phyloP scores from a whole-genome alignment of 2,888 invertebrate genomes.

The Petrolisthes manimaculis region DNA sequence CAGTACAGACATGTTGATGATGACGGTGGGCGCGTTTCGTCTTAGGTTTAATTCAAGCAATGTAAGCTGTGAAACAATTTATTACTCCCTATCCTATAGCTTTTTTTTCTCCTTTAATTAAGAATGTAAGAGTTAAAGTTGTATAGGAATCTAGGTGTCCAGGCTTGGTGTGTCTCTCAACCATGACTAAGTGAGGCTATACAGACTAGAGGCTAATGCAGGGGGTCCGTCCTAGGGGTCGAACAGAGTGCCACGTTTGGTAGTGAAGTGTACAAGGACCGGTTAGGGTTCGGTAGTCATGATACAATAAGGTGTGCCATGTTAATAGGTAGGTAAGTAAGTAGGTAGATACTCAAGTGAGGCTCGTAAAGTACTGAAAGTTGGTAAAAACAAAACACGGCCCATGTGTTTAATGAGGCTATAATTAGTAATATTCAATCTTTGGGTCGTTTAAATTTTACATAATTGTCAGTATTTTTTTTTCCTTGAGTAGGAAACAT shows the following conservation, averaged over 20 bases:
- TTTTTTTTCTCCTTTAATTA: too few species aligned
- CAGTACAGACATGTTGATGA: not conserved
- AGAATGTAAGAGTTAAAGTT: too few species aligned
- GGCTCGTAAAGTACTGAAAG: not conserved
- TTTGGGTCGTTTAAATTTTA: too few species aligned
- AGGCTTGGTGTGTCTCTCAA: constrained; percentile 12
- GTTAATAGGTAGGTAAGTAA: not conserved
- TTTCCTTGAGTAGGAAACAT: too few species aligned
- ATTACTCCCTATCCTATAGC: not conserved
- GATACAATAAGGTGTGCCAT: not conserved
- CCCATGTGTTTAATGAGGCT: too few species aligned
- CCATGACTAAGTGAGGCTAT: constrained; percentile 1
- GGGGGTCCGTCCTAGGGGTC: not conserved
- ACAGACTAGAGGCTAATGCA: not conserved
- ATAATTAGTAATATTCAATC: too few species aligned
- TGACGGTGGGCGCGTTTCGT: not conserved
- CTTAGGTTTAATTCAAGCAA: constrained; percentile 3
- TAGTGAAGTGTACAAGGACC: not conserved
- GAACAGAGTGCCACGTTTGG: not conserved
- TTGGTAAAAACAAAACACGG: not conserved
- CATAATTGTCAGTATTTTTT: too few species aligned
- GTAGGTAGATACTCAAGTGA: not conserved
- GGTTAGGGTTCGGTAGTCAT: not conserved
- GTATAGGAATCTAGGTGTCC: too few species aligned
- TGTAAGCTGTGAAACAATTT: constrained; percentile 13